A percentile compares a stretch with the other conserved stretches of the same genome.
Conservation (phyloP, 2,888 invertebrate genomes). For the Meiosimyza platycephala region DNA sequence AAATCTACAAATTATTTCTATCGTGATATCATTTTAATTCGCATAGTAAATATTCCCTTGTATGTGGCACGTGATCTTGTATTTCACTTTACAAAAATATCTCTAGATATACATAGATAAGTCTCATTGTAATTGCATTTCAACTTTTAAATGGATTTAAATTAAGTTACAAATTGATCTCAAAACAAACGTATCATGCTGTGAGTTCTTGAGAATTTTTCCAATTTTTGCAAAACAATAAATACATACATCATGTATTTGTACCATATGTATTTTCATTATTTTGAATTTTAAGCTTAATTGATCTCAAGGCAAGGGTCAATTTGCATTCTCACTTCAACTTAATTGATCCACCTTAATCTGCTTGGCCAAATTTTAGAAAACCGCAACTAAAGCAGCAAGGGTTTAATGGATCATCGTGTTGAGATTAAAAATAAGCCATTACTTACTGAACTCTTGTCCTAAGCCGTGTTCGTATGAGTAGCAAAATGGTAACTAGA, state of each 20-base stretch:
- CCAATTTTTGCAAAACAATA: background rate
- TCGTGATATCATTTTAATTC: too few relatives aligned
- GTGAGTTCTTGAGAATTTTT: conserved; percentile 15
- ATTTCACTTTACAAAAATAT: too few relatives aligned
- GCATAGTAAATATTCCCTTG: too few relatives aligned
- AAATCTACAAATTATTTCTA: too few relatives aligned
- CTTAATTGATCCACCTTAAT: conserved; percentile 62
- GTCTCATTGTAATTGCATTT: too few relatives aligned
- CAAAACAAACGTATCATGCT: conserved; percentile 48
- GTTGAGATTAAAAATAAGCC: conserved; percentile 38
- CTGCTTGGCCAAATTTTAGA: conserved; percentile 34
- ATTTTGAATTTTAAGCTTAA: conserved; percentile 44
- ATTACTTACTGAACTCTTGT: conserved; percentile 15
- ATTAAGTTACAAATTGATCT: conserved; percentile 60
- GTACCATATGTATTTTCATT: background rate
- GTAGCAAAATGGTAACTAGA: conserved; percentile 36
- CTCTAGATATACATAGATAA: too few relatives aligned
- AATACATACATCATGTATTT: background rate
- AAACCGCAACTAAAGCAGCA: conserved; percentile 5
- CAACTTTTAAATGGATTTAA: conserved; percentile 59
- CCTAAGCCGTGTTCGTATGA: conserved; percentile 12
- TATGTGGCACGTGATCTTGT: too few relatives aligned
- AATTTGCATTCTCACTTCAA: conserved; percentile 63
- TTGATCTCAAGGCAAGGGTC: conserved; percentile 57
- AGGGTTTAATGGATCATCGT: conserved; percentile 23